Evolutionary conservation across 2,888 invertebrate species (phyloP).

Genomic region (Dasypogon diadema): DNA sequence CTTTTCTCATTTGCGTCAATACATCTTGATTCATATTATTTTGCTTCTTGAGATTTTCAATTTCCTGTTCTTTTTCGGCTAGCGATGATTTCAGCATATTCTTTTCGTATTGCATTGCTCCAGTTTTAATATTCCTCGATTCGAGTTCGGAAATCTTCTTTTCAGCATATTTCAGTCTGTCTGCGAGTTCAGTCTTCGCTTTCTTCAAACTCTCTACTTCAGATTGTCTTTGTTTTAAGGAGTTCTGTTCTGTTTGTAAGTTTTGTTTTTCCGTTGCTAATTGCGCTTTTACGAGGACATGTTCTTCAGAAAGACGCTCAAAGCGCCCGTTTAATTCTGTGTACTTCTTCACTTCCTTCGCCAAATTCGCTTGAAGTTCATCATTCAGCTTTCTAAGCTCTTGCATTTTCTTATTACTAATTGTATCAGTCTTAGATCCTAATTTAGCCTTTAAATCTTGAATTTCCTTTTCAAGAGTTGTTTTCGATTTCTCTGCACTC

Average conservation of each 20-base stretch:
- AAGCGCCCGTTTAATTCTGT: conserved; percentile 85
- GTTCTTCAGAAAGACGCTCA: conserved; percentile 86
- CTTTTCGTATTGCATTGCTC: conserved; percentile 73
- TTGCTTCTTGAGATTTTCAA: conserved; percentile 77
- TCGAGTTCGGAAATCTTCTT: conserved; percentile 64
- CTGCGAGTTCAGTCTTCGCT: conserved; percentile 65
- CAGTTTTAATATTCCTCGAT: conserved; percentile 62
- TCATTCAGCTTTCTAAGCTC: conserved; percentile 68
- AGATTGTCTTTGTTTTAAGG: conserved; percentile 62
- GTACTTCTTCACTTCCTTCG: conserved; percentile 79
- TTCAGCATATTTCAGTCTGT: conserved; percentile 63
- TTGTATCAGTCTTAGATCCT: conserved; percentile 72
- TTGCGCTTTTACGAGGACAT: conserved; percentile 84
- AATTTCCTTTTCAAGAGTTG: conserved; percentile 81
- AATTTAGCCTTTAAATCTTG: conserved; percentile 79
- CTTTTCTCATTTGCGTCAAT: conserved; percentile 78
- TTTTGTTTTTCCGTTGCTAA: conserved; percentile 85
- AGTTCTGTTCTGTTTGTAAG: conserved; percentile 71
- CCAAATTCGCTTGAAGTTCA: conserved; percentile 78
- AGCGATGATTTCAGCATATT: conserved; percentile 77
- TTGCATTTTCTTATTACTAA: conserved; percentile 78
- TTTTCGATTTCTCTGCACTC: conserved; percentile 76
- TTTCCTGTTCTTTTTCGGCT: conserved; percentile 81
- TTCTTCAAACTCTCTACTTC: conserved; percentile 63
- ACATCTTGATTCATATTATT: conserved; percentile 78